These are phyloP conservation scores for Amphimedon queenslandica DNA, from an alignment of 37 sponge, comb jelly and placozoan genomes.

Conservation along the genomic window DNA sequence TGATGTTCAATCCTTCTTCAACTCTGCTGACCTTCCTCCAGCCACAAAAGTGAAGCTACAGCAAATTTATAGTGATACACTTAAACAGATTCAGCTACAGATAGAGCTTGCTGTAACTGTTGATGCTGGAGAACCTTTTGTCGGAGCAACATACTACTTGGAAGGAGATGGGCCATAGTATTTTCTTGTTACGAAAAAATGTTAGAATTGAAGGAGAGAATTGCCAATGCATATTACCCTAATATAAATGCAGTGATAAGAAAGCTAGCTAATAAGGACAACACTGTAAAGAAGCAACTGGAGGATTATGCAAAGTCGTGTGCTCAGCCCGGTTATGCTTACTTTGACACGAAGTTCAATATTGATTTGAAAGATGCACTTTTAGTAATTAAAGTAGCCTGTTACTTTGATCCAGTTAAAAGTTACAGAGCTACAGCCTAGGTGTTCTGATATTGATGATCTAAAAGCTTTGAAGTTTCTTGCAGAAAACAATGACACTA, in stretches of 20 bases:
- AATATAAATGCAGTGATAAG: slow-evolving; percentile 21
- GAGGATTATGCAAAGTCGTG: slow-evolving; percentile 14
- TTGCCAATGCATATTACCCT: not conserved
- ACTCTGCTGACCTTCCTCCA: slow-evolving; percentile 9
- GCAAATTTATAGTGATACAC: not conserved
- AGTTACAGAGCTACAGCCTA: slow-evolving; percentile 22
- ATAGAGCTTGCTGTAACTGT: slow-evolving; percentile 24
- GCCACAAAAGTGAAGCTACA: slow-evolving; percentile 8
- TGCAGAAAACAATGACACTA: slow-evolving; percentile 2
- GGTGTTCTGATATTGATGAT: slow-evolving; percentile 9
- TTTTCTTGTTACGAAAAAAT: slow-evolving; percentile 12
- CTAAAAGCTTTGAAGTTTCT: slow-evolving; percentile 9
- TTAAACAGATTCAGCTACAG: slow-evolving; percentile 2
- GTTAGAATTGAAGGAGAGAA: not conserved
- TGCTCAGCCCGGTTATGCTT: slow-evolving; percentile 7
- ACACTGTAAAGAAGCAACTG: not conserved
- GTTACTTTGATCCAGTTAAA: slow-evolving; percentile 22
- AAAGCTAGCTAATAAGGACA: not conserved
- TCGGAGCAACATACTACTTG: slow-evolving; percentile 31
- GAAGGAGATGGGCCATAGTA: slow-evolving; percentile 47
- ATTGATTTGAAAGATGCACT: not conserved
- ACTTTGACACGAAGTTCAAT: slow-evolving; percentile 8
- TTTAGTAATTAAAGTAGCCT: slow-evolving; percentile 9
- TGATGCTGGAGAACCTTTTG: slow-evolving; percentile 40
- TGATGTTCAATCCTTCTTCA: slow-evolving; percentile 24